Evolutionary conservation across 2,113 vertebrate species (phyloP).

Genomic region (Paradisaea rubra): DNA sequence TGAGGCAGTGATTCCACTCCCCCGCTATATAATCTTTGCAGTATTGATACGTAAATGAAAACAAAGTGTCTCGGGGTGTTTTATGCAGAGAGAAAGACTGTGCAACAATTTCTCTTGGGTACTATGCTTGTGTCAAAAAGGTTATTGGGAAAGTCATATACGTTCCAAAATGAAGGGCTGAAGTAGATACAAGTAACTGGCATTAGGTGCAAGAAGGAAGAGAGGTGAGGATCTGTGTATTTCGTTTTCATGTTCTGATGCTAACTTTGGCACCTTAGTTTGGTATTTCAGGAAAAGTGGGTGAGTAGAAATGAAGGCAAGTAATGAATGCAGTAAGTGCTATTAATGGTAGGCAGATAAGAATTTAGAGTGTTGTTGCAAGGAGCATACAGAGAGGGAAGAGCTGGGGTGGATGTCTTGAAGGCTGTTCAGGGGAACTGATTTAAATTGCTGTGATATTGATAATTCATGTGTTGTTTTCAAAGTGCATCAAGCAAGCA

Average conservation of each 20-base stretch:
- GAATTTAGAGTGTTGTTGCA: background rate
- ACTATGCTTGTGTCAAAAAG: background rate
- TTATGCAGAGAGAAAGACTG: background rate
- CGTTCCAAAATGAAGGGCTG: background rate
- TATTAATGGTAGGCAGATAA: background rate
- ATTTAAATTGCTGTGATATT: background rate
- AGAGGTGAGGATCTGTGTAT: background rate
- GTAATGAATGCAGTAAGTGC: background rate
- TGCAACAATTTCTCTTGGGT: background rate
- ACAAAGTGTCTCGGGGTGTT: background rate
- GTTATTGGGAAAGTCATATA: background rate
- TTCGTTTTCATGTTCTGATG: background rate
- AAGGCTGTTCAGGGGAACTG: background rate
- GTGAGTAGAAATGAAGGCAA: background rate
- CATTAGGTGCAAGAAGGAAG: background rate
- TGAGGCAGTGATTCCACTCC: background rate
- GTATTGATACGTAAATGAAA: background rate
- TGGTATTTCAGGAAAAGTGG: background rate
- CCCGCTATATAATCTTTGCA: background rate
- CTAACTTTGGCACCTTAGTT: background rate
- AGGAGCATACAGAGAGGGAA: background rate
- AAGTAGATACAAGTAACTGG: background rate
- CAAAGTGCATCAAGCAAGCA: background rate
- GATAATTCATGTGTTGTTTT: background rate
- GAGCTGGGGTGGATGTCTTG: background rate